These are phyloP conservation scores for Omphaloscelis lunosa DNA, from an alignment of 2,888 invertebrate genomes.

Conservation along the genomic window DNA sequence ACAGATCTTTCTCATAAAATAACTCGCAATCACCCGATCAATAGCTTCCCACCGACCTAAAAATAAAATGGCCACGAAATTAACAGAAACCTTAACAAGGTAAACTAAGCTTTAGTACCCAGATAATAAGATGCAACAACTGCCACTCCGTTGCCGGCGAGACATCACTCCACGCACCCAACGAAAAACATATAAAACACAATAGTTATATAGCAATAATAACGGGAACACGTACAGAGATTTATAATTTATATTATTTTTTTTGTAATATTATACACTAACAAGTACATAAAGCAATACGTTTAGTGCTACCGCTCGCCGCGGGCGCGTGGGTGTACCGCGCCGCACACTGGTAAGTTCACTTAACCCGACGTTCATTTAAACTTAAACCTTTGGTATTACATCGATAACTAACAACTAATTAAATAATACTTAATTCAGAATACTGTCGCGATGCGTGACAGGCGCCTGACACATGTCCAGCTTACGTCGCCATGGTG, in stretches of 20 bases:
- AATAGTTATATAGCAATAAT: constrained; percentile 64
- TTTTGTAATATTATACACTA: constrained; percentile 80
- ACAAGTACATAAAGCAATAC: constrained; percentile 88
- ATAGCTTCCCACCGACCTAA: constrained; percentile 47
- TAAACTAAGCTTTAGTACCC: constrained; percentile 63
- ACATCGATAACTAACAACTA: constrained; percentile 71
- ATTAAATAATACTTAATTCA: constrained; percentile 75
- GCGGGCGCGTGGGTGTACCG: constrained; percentile 42
- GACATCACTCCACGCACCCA: constrained; percentile 59
- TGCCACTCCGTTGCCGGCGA: constrained; percentile 51
- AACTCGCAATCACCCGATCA: constrained; percentile 24
- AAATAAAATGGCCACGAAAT: constrained; percentile 68
- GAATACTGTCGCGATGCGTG: constrained; percentile 69
- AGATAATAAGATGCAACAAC: constrained; percentile 58
- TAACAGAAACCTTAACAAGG: constrained; percentile 48
- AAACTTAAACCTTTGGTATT: constrained; percentile 80
- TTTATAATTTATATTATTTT: constrained; percentile 72
- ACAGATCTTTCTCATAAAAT: constrained; percentile 22
- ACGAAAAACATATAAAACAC: constrained; percentile 66
- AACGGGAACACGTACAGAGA: constrained; percentile 82
- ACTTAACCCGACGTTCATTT: constrained; percentile 67
- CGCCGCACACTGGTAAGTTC: constrained; percentile 59
- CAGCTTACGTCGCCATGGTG: constrained; percentile 28
- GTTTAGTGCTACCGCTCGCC: constrained; percentile 80
- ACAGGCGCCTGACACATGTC: constrained; percentile 28